These are phyloP conservation scores for Incurvaria masculella DNA, from an alignment of 2,888 invertebrate species.

Conservation along the genomic window DNA sequence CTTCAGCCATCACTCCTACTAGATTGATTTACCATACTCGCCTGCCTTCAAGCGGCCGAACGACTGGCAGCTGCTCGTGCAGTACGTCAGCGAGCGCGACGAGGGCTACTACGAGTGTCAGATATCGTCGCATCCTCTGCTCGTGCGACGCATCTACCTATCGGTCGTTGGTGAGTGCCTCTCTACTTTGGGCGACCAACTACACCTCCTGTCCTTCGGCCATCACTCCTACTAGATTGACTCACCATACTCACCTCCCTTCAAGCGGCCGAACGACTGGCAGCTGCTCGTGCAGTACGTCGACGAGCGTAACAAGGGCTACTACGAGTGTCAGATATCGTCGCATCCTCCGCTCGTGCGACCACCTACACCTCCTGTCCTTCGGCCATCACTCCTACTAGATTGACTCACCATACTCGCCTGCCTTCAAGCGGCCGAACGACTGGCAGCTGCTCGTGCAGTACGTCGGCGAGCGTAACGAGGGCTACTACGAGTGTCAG, in stretches of 20 bases:
- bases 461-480: constrained; percentile 70
- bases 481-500: constrained; percentile 78
- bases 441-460: constrained; percentile 74
- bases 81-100: constrained; percentile 70
- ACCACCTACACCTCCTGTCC: constrained; percentile 66
- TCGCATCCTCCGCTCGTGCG: constrained; percentile 69
- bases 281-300: constrained; percentile 69
- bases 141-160: constrained; percentile 66
- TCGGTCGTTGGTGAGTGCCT: constrained; percentile 66
- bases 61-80: constrained; percentile 72
- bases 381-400: constrained; percentile 65
- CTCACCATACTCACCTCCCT: constrained; percentile 66
- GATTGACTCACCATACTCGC: constrained; percentile 64
- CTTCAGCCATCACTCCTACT: constrained; percentile 63
- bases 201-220: constrained; percentile 68
- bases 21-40: constrained; percentile 65
- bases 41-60: constrained; percentile 69
- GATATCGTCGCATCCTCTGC: constrained; percentile 74
- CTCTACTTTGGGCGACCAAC: constrained; percentile 29
- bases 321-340: constrained; percentile 78
- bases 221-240: constrained; percentile 61
- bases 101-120: constrained; percentile 79
- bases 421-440: constrained; percentile 68
- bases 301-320: constrained; percentile 72
- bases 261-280: constrained; percentile 75